Evolutionary conservation across 2,113 vertebrate genomes (phyloP), one percentile per base, ranked within the genome.

Genomic region (Hucho hucho): DNA sequence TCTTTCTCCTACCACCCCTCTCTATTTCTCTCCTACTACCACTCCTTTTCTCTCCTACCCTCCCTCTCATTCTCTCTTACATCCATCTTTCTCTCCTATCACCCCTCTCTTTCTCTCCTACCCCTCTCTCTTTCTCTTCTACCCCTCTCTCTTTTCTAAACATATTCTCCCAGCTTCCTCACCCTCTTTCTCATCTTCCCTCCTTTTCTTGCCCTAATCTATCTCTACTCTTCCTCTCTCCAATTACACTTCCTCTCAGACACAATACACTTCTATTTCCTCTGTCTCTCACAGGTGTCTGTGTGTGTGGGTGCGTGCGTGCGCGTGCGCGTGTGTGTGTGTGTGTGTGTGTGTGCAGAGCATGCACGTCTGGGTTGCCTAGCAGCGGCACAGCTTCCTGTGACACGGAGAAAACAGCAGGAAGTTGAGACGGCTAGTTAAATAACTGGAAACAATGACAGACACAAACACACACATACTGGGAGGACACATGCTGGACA

Each of bases 371-470:
- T 28, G 24, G 64, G 64, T 65, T 65, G 64, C 64, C 64, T 65
- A 65, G 64, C 64, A 28, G 24, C 13, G 22, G 22, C 64, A 65
- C 11, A 29, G 25, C 25, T 65, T 65, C 24, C 64, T 65, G 64
- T 25, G 64, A 65, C 64, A 65, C 4, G 6, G 25, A 26, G 24
- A 24, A 26, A 22, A 3, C 12, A 29, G n/a, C 24, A 65, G 64
- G 64, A 65, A 12, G 64, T 65, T 2, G 25, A 65, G 25, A 65
- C n/a, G 14, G 24, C 24, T 26, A 28, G 14, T 65, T 25, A 37
- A 69, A 25, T 14, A 43, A 69, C 32, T 69, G 67, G 37, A 65
- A 65, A 47, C 7, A 69, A 46, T 69, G 67, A n/a, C 29, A n/a
- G 5, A 28, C 25, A 67, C 14, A 28, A 5, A 26, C 64, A 66